Evolutionary conservation across 2,797 vertebrate species (phyloP), one percentile per base, ranked within the genome.

Genomic region (Chrysocyon brachyurus): DNA sequence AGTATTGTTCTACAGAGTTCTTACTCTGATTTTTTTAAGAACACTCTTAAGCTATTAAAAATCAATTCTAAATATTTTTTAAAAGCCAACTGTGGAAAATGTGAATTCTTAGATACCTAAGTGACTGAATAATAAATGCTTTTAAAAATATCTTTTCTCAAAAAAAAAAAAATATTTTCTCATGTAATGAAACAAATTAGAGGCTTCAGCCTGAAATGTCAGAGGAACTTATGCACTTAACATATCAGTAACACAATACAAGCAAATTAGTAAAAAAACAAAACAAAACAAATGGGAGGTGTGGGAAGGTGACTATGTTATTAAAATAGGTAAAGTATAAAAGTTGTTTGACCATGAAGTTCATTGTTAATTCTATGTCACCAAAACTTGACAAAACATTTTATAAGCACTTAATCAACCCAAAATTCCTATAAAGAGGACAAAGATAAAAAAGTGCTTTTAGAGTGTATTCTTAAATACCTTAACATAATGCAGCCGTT

Each of bases 161-260:
- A 36, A 36, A 36, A 36, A 36, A 36, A 92, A 90, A 84, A 12
- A 14, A 93, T 96, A 19, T 75, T 96, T 36, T 97, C 14, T 54
- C 90, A 8, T 36, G 75, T 92, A 90, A 15, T 85, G 64, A 95
- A 98, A 89, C 10, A 84, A 96, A 64, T 81, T 94, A 94, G 2
- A 82, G 14, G 22, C 93, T 95, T 72, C 59, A 97, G 49, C 87
- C 66, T 92, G 52, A 97, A 98, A 98, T 68, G 36, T 77, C 0
- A 1, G 9, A 56, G 91, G 14, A 92, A 97, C 28, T 31, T 91
- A 93, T 6, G 24, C 93, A 89, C 79, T 82, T 0, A 1, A 54
- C 79, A 87, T 94, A 56, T 56, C 66, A 68, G 28, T 16, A 40
- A 84, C 15, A 64, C 77, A 77, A 33, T 40, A 46, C 9, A 96